phyloP scores from a whole-genome alignment of 2,888 invertebrate species.

The Lochmaea crataegi region DNA sequence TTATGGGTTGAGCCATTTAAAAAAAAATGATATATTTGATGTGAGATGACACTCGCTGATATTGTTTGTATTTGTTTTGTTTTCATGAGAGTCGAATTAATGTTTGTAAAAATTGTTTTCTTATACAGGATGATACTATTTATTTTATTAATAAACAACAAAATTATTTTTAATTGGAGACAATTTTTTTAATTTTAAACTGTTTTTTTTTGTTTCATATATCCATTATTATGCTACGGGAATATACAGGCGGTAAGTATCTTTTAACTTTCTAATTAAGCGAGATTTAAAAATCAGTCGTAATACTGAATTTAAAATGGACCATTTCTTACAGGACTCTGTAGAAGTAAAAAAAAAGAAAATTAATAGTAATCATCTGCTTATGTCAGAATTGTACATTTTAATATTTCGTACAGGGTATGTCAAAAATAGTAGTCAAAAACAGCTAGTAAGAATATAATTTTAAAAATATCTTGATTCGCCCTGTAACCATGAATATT shows the following conservation, averaged over 20 bases:
- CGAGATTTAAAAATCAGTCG: neutral
- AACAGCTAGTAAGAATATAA: too few relatives aligned
- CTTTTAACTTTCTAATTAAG: neutral
- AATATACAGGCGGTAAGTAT: conserved; percentile 39
- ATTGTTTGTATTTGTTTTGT: conserved; percentile 45
- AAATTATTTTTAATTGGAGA: too few relatives aligned
- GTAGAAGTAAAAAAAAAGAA: too few relatives aligned
- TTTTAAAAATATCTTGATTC: too few relatives aligned
- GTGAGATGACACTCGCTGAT: conserved; percentile 46
- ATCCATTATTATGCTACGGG: neutral
- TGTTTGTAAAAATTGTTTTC: conserved; percentile 15
- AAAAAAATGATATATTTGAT: conserved; percentile 48
- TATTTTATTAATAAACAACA: too few relatives aligned
- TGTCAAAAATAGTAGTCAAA: too few relatives aligned
- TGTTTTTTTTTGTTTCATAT: conserved; percentile 10
- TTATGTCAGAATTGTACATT: too few relatives aligned
- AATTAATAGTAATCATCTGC: too few relatives aligned
- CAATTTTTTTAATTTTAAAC: neutral
- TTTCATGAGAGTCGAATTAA: conserved; percentile 36
- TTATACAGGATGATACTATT: conserved; percentile 10
- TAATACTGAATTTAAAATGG: neutral
- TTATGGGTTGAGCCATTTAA: conserved; percentile 41
- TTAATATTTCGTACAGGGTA: too few relatives aligned
- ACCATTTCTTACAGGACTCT: too few relatives aligned
- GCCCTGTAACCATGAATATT: too few relatives aligned